A percentile compares a stretch with the other conserved stretches of the same genome.
These are phyloP conservation scores for Pygoscelis adeliae DNA, from an alignment of 2,113 vertebrate genomes.

Conservation along the genomic window DNA sequence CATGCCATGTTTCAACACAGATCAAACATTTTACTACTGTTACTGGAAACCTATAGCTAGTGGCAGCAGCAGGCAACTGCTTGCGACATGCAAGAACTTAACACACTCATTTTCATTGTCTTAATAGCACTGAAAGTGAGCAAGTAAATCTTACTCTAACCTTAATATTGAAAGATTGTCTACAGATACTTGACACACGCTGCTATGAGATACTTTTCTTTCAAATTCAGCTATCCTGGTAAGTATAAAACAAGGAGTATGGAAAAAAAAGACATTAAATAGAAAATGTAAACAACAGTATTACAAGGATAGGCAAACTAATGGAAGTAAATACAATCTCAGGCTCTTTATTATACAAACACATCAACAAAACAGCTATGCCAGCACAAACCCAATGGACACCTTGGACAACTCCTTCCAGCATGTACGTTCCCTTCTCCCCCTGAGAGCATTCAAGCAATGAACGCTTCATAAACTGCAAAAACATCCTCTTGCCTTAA, in stretches of 20 bases:
- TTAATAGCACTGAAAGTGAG: neutral
- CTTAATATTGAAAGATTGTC: neutral
- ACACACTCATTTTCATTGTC: neutral
- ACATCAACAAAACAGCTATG: neutral
- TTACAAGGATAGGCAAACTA: neutral
- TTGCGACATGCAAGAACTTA: neutral
- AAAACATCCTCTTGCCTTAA: neutral
- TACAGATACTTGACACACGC: neutral
- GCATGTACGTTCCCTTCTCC: neutral
- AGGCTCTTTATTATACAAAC: neutral
- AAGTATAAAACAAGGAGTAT: neutral
- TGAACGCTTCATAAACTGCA: neutral
- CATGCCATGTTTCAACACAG: neutral
- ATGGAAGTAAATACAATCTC: neutral
- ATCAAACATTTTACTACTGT: neutral
- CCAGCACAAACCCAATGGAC: neutral
- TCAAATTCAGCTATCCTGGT: neutral
- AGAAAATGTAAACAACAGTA: neutral
- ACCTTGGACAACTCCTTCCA: neutral
- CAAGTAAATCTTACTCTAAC: neutral
- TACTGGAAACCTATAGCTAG: neutral
- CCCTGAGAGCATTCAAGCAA: neutral
- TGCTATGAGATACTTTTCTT: neutral
- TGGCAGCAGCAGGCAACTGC: neutral
- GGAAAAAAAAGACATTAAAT: neutral